Evolutionary conservation across 2,797 vertebrate species (phyloP).

Genomic region (Nyctalus aviator): DNA sequence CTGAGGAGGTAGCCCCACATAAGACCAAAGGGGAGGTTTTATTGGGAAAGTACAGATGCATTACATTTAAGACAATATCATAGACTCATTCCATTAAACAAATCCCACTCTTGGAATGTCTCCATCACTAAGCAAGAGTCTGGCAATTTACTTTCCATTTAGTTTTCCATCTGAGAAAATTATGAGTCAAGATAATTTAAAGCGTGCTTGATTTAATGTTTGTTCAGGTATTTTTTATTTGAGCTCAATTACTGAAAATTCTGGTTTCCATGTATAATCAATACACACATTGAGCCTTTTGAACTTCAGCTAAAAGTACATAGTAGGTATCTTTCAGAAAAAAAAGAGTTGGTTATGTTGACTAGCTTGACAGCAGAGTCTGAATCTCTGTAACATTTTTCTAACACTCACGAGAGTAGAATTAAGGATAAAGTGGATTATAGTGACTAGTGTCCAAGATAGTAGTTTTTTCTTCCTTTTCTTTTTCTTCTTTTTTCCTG

Average conservation of each 20-base stretch:
- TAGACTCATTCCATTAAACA: not conserved
- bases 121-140: not conserved
- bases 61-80: not conserved
- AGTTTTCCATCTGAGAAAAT: not conserved
- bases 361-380: not conserved
- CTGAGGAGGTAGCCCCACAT: not conserved
- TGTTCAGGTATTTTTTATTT: conserved; percentile 29
- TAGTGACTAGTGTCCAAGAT: not conserved
- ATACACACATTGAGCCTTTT: not conserved
- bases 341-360: not conserved
- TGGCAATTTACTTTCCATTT: not conserved
- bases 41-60: not conserved
- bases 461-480: too few species aligned
- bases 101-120: not conserved
- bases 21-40: not conserved
- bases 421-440: conserved; percentile 6
- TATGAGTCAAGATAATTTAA: not conserved
- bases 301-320: not conserved
- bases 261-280: not conserved
- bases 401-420: not conserved
- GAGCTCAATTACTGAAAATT: not conserved
- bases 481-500: not conserved
- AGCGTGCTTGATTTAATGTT: not conserved
- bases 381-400: conserved; percentile 6
- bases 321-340: not conserved